These are phyloP conservation scores for Microcebus murinus DNA, from an alignment of 2,113 vertebrate genomes.

Conservation along the genomic window DNA sequence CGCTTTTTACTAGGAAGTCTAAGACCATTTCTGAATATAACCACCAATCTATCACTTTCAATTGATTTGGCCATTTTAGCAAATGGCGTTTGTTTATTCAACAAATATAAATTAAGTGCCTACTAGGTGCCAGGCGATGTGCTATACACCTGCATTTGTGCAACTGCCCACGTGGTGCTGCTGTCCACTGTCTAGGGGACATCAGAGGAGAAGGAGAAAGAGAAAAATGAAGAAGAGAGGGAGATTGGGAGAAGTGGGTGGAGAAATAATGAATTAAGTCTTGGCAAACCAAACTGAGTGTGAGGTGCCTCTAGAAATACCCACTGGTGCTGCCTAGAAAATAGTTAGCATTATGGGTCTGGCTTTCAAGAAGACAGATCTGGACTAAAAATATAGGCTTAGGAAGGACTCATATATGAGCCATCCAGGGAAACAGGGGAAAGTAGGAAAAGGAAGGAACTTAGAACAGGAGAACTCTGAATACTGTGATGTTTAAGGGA, in stretches of 20 bases:
- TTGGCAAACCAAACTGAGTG: neutral
- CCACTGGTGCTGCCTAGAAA: neutral
- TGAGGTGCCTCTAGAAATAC: slow-evolving; percentile 9
- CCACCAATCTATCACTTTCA: slow-evolving; percentile 3
- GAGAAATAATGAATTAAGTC: slow-evolving; percentile 19
- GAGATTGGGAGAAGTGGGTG: neutral
- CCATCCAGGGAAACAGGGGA: neutral
- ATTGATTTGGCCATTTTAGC: neutral
- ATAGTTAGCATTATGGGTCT: neutral
- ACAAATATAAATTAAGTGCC: neutral
- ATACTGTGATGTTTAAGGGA: neutral
- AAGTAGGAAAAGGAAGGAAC: neutral
- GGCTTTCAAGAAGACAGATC: neutral
- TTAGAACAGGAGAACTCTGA: neutral
- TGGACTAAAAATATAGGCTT: slow-evolving; percentile 22
- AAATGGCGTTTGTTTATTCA: slow-evolving; percentile 1
- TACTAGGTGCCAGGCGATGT: neutral
- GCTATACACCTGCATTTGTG: neutral
- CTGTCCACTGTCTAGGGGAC: neutral
- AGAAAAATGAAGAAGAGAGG: neutral
- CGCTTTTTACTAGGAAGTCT: neutral
- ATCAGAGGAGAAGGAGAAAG: neutral
- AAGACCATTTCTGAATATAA: neutral
- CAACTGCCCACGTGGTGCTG: neutral
- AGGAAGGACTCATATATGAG: neutral